Conservation (phyloP, 1,140 invertebrate genomes). For the Procambarus clarkii region DNA sequence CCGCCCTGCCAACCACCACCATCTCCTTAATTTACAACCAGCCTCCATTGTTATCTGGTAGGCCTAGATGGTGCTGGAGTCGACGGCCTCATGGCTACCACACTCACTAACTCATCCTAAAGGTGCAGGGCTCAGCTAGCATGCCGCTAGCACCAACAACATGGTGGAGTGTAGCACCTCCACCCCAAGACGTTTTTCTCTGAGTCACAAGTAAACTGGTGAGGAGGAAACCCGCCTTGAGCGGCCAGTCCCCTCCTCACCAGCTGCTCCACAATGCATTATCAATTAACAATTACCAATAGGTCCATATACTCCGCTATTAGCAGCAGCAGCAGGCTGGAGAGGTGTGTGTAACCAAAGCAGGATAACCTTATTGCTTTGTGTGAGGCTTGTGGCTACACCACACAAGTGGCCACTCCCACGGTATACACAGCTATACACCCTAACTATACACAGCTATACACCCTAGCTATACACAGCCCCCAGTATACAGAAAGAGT, state of each 20-base stretch:
- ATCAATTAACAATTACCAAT: background rate
- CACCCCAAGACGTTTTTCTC: background rate
- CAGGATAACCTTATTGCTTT: background rate
- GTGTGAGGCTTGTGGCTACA: background rate
- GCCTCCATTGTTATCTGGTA: conserved; percentile 45
- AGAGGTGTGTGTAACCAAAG: background rate
- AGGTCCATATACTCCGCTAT: background rate
- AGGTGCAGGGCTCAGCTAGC: background rate
- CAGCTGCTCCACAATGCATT: background rate
- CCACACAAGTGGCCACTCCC: no score
- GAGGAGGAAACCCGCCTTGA: no score
- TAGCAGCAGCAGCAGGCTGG: background rate
- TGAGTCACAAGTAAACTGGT: background rate
- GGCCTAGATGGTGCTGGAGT: conserved; percentile 5
- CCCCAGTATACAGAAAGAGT: no score
- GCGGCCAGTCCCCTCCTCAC: no score
- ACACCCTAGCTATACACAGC: no score
- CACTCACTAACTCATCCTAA: background rate
- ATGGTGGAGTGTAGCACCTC: background rate
- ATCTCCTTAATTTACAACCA: conserved; percentile 24
- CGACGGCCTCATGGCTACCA: background rate
- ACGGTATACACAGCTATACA: no score
- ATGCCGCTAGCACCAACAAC: background rate
- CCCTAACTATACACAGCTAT: no score
- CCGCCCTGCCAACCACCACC: conserved; percentile 40